A percentile compares a stretch with the other conserved stretches of the same genome.
These are phyloP conservation scores for Eilema griseolum DNA, from an alignment of 2,888 invertebrate genomes.

Conservation along the genomic window DNA sequence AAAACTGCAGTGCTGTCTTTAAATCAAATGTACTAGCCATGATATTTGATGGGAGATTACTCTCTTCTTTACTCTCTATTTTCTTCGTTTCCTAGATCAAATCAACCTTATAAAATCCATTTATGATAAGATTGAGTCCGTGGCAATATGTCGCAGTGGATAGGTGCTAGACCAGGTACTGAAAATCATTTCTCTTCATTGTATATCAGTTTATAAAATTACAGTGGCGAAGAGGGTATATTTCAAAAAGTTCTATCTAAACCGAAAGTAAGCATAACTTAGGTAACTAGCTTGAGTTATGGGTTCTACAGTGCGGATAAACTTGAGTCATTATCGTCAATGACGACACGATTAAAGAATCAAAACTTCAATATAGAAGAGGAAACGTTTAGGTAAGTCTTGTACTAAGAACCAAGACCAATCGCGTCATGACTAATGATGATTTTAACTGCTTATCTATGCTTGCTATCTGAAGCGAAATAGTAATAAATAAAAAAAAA, in stretches of 20 bases:
- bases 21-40: too few species aligned
- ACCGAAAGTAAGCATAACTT: too few species aligned
- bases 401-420: neutral
- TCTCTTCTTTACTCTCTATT: too few species aligned
- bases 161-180: neutral
- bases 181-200: neutral
- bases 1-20: too few species aligned
- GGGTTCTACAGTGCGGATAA: too few species aligned
- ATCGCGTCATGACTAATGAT: neutral
- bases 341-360: neutral
- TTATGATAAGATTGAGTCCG: neutral
- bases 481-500: too few species aligned
- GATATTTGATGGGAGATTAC: too few species aligned
- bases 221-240: too few species aligned
- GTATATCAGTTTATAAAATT: too few species aligned
- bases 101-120: neutral
- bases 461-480: neutral
- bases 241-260: too few species aligned
- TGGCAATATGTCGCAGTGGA: neutral
- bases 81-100: neutral
- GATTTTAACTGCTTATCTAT: constrained; percentile 3
- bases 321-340: neutral
- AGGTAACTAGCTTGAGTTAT: too few species aligned
- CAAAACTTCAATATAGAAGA: neutral
- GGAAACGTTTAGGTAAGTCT: neutral